These are phyloP conservation scores for Epinotia bilunana DNA, from an alignment of 2,888 invertebrate species.

Conservation along the genomic window DNA sequence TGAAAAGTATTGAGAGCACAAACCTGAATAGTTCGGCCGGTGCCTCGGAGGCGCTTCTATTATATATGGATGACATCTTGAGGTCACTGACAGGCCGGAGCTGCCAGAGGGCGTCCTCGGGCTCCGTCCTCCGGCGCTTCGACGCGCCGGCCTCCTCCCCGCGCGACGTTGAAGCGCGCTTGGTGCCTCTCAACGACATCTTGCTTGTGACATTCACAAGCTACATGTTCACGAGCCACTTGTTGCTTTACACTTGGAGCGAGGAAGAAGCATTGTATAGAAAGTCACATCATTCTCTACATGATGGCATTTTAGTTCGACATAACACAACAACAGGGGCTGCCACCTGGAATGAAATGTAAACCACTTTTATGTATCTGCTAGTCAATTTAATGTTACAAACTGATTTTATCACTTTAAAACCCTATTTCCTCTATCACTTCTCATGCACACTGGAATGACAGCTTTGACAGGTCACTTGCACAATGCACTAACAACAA, in stretches of 20 bases:
- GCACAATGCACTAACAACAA: conserved; percentile 51
- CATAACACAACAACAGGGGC: conserved; percentile 55
- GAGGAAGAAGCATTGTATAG: conserved; percentile 80
- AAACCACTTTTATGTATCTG: conserved; percentile 12
- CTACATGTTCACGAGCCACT: conserved; percentile 81
- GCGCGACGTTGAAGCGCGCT: conserved; percentile 75
- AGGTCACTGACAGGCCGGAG: conserved; percentile 93
- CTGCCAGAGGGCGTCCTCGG: conserved; percentile 87
- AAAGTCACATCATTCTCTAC: conserved; percentile 80
- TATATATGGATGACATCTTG: conserved; percentile 95
- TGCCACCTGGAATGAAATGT: conserved; percentile 67
- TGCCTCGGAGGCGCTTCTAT: conserved; percentile 91
- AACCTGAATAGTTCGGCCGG: conserved; percentile 92
- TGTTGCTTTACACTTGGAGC: conserved; percentile 80
- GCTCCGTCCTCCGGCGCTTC: conserved; percentile 77
- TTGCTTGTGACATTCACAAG: conserved; percentile 67
- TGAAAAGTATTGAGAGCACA: conserved; percentile 55
- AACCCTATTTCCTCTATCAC: background rate
- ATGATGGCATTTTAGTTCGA: conserved; percentile 75
- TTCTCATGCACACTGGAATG: conserved; percentile 30
- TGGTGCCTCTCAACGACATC: conserved; percentile 82
- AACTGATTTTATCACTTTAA: background rate
- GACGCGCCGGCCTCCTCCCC: conserved; percentile 76
- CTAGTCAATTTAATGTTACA: background rate
- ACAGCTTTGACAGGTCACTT: conserved; percentile 49